Conservation (phyloP, 2,888 invertebrate genomes). For the Colletes collaris region DNA sequence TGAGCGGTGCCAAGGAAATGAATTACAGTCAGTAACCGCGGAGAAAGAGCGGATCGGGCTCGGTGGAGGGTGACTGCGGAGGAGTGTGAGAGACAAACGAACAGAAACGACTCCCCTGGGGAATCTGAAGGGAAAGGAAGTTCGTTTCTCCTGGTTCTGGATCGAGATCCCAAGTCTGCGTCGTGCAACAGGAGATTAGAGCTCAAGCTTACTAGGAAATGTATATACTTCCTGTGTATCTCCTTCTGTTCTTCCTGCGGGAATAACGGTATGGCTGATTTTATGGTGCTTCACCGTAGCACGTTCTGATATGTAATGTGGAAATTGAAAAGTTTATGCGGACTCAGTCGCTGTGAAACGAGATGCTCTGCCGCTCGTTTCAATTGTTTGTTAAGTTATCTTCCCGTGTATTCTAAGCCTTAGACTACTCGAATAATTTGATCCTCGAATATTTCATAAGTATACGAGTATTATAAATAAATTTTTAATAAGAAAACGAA, state of each 20-base stretch:
- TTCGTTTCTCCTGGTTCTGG: constrained; percentile 22
- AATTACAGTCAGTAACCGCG: constrained; percentile 53
- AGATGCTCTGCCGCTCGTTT: background rate
- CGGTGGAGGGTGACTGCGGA: background rate
- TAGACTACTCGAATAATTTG: no score
- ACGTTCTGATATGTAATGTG: background rate
- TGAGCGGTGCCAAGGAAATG: constrained; percentile 64
- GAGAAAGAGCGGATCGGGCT: background rate
- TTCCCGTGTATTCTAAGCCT: no score
- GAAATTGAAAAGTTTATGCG: constrained; percentile 5
- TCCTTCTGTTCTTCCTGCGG: constrained; percentile 11
- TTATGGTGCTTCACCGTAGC: constrained; percentile 13
- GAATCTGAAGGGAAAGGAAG: constrained; percentile 46
- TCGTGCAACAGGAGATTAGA: constrained; percentile 66
- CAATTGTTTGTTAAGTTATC: background rate
- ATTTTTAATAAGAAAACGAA: no score
- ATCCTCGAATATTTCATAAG: no score
- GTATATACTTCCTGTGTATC: constrained; percentile 35
- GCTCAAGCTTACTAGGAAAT: constrained; percentile 47
- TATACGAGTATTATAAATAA: no score
- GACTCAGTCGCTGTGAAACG: background rate
- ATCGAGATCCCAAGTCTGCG: constrained; percentile 25
- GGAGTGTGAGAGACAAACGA: constrained; percentile 42
- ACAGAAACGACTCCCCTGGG: constrained; percentile 57
- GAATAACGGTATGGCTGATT: constrained; percentile 21